Conservation (phyloP, 1,140 invertebrate genomes). For the Amphibalanus amphitrite region DNA sequence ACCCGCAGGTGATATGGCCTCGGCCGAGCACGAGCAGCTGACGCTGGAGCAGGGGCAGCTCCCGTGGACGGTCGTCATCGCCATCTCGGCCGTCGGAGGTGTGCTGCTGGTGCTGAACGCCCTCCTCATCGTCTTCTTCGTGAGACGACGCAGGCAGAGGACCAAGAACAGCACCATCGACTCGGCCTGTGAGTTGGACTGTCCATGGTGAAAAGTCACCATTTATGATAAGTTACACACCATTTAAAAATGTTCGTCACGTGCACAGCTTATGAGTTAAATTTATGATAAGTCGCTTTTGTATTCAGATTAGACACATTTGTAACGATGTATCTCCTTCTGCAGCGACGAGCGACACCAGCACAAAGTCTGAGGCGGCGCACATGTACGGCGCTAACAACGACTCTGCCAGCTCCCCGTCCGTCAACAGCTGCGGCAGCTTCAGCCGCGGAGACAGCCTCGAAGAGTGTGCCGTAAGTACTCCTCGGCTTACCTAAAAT, state of each 20-base stretch:
- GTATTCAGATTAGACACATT: too few species aligned
- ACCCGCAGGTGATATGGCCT: background rate
- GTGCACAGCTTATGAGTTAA: too few species aligned
- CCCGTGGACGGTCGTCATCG: slow-evolving; percentile 59
- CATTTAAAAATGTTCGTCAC: too few species aligned
- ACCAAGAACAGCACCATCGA: too few species aligned
- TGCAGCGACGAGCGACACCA: background rate
- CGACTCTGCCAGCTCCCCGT: slow-evolving; percentile 75
- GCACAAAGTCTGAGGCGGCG: background rate
- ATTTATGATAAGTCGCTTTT: too few species aligned
- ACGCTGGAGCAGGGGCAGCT: slow-evolving; percentile 31
- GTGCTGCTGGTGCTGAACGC: slow-evolving; percentile 62
- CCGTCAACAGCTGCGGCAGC: slow-evolving; percentile 79
- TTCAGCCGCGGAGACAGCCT: slow-evolving; percentile 57
- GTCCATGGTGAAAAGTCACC: too few species aligned
- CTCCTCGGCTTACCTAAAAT: too few species aligned
- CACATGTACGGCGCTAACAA: slow-evolving; percentile 62
- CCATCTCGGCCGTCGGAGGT: slow-evolving; percentile 56
- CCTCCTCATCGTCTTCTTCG: slow-evolving; percentile 61
- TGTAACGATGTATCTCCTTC: too few species aligned
- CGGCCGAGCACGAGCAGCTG: background rate
- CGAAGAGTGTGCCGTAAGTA: slow-evolving; percentile 51
- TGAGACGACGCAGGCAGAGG: slow-evolving; percentile 29
- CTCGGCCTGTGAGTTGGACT: too few species aligned
- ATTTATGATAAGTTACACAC: too few species aligned